Evolutionary conservation across 2,797 vertebrate genomes (phyloP).

Genomic region (Phoeniculus purpureus): DNA sequence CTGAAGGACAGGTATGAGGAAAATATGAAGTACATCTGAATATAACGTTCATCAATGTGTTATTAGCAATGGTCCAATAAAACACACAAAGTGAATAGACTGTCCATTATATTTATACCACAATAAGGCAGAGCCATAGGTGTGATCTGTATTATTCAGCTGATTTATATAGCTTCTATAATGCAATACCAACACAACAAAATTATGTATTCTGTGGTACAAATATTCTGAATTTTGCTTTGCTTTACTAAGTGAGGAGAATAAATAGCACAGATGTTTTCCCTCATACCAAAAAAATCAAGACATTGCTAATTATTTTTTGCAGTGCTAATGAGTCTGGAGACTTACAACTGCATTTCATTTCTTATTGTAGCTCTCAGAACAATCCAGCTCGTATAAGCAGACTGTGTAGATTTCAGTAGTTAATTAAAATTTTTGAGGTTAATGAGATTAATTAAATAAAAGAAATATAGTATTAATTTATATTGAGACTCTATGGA

Average conservation of each 20-base stretch:
- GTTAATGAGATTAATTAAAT: conserved; percentile 76
- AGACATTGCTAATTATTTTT: conserved; percentile 68
- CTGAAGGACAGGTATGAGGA: conserved; percentile 4
- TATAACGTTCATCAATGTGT: background rate
- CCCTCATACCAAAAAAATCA: conserved; percentile 6
- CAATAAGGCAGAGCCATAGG: background rate
- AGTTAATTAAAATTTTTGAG: conserved; percentile 75
- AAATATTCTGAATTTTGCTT: conserved; percentile 30
- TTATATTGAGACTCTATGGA: conserved; percentile 34
- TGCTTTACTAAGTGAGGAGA: conserved; percentile 33
- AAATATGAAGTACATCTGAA: conserved; percentile 17
- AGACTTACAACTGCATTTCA: conserved; percentile 42
- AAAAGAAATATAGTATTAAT: conserved; percentile 46
- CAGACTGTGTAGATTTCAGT: conserved; percentile 56
- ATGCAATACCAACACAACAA: background rate
- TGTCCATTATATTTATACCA: conserved; percentile 26
- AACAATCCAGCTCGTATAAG: conserved; percentile 50
- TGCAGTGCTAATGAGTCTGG: conserved; percentile 62
- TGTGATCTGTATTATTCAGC: background rate
- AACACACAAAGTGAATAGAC: conserved; percentile 24
- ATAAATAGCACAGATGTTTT: conserved; percentile 61
- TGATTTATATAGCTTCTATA: background rate
- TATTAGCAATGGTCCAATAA: conserved; percentile 26
- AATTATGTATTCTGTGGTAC: background rate
- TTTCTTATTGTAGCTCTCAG: conserved; percentile 60